A percentile compares a stretch with the other conserved stretches of the same genome.
Conservation (phyloP, 2,113 vertebrate genomes). For the Rhynchomys soricoides region DNA sequence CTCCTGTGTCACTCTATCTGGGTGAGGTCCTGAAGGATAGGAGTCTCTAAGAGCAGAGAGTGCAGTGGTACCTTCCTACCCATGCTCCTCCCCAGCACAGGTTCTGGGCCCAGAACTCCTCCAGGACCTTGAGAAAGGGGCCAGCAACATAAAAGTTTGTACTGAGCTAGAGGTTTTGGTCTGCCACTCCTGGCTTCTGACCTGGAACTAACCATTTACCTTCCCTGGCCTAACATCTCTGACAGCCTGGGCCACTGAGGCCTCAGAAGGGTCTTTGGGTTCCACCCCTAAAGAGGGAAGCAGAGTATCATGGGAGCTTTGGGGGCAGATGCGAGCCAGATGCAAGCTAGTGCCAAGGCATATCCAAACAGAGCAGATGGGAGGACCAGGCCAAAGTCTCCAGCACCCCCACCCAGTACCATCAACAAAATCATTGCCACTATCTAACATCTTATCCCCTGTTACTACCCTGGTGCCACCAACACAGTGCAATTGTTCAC, state of each 20-base stretch:
- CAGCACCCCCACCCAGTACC: too few species aligned
- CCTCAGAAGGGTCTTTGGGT: neutral
- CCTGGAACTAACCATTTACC: neutral
- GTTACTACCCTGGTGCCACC: rapidly evolving
- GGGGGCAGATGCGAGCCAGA: neutral
- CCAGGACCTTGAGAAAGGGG: neutral
- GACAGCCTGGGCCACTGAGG: neutral
- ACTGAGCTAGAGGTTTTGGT: neutral
- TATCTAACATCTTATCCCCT: neutral
- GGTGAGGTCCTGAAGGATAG: neutral
- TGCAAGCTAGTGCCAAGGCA: neutral
- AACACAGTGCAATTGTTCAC: rapidly evolving
- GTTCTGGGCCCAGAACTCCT: neutral
- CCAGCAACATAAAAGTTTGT: neutral
- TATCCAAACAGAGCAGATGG: neutral
- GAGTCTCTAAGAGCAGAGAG: neutral
- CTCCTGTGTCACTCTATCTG: too few species aligned
- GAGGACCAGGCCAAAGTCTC: neutral
- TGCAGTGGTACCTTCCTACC: rapidly evolving
- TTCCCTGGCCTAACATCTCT: neutral
- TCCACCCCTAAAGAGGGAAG: neutral
- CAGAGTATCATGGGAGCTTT: neutral
- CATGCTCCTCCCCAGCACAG: neutral
- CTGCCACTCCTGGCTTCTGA: neutral
- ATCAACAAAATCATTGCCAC: neutral